Evolutionary conservation across 2,113 vertebrate genomes (phyloP).

Genomic region (Microcebus lehilahytsara): DNA sequence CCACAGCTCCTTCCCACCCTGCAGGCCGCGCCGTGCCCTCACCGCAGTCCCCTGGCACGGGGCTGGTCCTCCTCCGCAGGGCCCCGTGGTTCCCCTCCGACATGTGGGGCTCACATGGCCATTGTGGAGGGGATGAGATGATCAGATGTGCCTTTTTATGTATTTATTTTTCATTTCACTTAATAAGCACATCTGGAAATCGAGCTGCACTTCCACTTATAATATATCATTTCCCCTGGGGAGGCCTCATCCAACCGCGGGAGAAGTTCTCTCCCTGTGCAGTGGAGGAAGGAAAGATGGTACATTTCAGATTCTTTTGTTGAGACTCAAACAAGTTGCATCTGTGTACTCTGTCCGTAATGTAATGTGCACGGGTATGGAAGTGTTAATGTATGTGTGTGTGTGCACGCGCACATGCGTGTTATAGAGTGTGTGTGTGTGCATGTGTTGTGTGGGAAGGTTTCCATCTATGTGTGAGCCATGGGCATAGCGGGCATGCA

Average conservation of each 20-base stretch:
- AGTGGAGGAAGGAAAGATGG: not conserved
- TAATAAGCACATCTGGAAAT: conserved; percentile 47
- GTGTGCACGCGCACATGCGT: fast-evolving
- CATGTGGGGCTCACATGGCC: not conserved
- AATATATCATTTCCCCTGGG: conserved; percentile 6
- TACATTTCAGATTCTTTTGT: not conserved
- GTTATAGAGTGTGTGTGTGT: too few species aligned
- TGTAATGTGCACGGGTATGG: not conserved
- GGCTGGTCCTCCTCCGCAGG: not conserved
- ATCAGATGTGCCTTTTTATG: not conserved
- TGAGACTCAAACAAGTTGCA: not conserved
- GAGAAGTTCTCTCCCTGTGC: not conserved
- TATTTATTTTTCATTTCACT: not conserved
- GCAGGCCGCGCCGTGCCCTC: not conserved
- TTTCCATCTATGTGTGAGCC: not conserved
- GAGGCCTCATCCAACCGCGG: not conserved
- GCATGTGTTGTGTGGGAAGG: not conserved
- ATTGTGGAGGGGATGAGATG: not conserved
- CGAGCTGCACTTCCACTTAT: not conserved
- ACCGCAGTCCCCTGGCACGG: fast-evolving
- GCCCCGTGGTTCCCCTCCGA: not conserved
- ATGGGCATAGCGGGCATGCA: not conserved
- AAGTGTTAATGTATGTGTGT: not conserved
- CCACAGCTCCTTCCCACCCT: too few species aligned
- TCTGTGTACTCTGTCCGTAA: not conserved